Conservation (phyloP, 2,888 invertebrate species). For the Melikaiella ostensackeni region DNA sequence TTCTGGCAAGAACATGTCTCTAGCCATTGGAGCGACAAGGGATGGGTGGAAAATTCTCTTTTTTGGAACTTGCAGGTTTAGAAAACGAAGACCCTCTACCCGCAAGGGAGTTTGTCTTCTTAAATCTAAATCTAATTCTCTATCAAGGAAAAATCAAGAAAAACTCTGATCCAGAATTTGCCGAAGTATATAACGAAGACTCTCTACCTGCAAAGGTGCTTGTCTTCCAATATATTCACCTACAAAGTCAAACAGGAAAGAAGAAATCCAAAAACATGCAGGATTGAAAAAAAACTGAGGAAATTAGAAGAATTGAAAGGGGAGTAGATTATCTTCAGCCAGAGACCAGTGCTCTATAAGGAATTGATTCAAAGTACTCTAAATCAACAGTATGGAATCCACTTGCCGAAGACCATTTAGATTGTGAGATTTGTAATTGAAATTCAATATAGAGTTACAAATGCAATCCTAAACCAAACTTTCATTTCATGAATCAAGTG, state of each 20-base stretch:
- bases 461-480: not conserved
- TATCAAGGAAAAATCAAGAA: not conserved
- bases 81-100: conserved; percentile 22
- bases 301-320: not conserved
- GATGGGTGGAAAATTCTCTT: conserved; percentile 53
- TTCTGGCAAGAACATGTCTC: conserved; percentile 4
- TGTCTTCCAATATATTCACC: not conserved
- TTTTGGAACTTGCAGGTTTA: conserved; percentile 15
- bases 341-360: not conserved
- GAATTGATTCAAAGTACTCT: not conserved
- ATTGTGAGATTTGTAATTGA: not conserved
- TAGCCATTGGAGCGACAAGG: conserved; percentile 45
- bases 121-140: not conserved
- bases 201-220: conserved; percentile 1
- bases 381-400: not conserved
- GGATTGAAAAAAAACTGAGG: not conserved
- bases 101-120: not conserved
- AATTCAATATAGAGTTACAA: not conserved
- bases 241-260: not conserved
- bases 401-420: not conserved
- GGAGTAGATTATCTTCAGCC: not conserved
- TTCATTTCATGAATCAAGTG: not conserved
- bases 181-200: not conserved
- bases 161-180: not conserved
- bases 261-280: not conserved